These are phyloP conservation scores for Ctenosaura bakeri DNA, from an alignment of 2,797 vertebrate genomes.

Conservation along the genomic window DNA sequence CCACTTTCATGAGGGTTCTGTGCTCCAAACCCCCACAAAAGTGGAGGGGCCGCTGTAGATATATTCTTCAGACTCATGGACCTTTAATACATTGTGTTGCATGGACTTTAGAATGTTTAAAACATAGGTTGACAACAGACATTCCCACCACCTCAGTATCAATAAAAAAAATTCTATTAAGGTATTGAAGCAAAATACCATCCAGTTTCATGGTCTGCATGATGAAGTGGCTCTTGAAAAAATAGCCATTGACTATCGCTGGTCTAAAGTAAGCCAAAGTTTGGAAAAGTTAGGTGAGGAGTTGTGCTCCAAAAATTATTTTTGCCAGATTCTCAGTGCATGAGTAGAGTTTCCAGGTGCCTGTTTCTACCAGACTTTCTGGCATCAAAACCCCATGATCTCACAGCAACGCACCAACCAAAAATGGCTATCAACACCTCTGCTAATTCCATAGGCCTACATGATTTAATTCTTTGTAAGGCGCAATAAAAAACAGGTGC, in stretches of 20 bases:
- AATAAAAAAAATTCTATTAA: not conserved
- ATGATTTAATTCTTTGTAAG: not conserved
- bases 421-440: not conserved
- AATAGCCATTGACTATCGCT: not conserved
- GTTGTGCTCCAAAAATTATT: no score
- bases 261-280: not conserved
- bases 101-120: not conserved
- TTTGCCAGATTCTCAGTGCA: no score
- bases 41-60: no score
- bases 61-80: not conserved
- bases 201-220: not conserved
- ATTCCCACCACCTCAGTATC: not conserved
- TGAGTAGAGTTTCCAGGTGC: not conserved
- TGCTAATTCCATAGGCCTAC: not conserved
- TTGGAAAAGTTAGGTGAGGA: no score
- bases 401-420: not conserved
- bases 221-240: not conserved
- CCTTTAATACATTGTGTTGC: not conserved
- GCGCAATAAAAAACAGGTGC: constrained; percentile 14
- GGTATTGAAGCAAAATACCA: not conserved
- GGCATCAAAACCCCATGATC: not conserved
- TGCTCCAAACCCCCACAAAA: no score
- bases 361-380: not conserved
- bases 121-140: not conserved
- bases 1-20: no score